Evolutionary conservation across 2,888 invertebrate genomes (phyloP), one percentile per base, ranked within the genome.

Genomic region (Leptinotarsa juncta): DNA sequence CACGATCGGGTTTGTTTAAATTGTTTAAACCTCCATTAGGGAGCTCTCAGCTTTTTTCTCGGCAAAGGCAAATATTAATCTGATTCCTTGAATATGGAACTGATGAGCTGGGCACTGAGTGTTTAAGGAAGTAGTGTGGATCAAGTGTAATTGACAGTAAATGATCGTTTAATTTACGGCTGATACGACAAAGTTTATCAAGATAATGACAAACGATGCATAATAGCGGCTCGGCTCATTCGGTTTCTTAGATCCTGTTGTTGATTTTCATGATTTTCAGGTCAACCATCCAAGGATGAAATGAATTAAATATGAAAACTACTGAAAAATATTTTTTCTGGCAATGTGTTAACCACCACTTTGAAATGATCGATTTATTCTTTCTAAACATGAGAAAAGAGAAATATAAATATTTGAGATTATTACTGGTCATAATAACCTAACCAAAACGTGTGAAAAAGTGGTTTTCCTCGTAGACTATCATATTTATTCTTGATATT

Each of bases 1-100:
- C 82, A 69, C 76, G 78, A 79, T 79, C 74, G 74, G 68, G 78
- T 79, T 79, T 79, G 74, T 78, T 78, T 79, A 73, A 77, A 76
- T 76, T 72, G 77, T 76, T 74, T 53, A 74, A 67, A 75, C 76
- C 66, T 77, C 76, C 78, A 79, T 79, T 79, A 79, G 77, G 67
- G 69, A 62, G 73, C 74, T 72, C 75, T 78, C 72, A 75, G 50
- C 23, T n/a, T 69, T 69, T 57, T 42, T 53, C 48, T 57, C 32
- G 57, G 57, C 57, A 1, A 10, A 69, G 5, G 57, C 68, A 48
- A 55, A 68, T 55, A 32, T 12, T 68, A 32, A 68, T 68, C 55
- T 68, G 57, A 69, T 69, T 32, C 42, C 42, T 15, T 10, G 57
- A 20, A 69, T 69, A 57, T 69, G 62, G 18, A 26, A 16, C 12